These are phyloP conservation scores for Daboia siamensis DNA, from an alignment of 2,113 vertebrate species.

Conservation along the genomic window DNA sequence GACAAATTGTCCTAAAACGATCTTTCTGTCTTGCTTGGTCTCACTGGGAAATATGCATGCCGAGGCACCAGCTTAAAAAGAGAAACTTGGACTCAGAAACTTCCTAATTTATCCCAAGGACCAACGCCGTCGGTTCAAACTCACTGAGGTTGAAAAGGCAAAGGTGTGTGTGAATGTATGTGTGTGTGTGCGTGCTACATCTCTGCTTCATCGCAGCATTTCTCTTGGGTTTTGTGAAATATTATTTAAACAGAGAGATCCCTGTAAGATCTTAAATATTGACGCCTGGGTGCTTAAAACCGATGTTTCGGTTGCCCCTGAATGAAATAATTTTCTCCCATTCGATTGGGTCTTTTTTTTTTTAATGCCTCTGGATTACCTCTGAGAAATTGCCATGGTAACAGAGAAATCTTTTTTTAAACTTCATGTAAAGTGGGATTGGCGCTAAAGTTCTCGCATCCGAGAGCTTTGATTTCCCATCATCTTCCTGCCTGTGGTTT, in stretches of 20 bases:
- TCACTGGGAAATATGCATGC: too few relatives aligned
- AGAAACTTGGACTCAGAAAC: background rate
- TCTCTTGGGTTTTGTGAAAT: background rate
- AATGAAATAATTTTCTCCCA: conserved; percentile 9
- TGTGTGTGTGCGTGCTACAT: background rate
- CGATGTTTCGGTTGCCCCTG: conserved; percentile 13
- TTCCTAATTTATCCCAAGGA: background rate
- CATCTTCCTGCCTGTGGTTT: background rate
- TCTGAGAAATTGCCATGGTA: conserved; percentile 44
- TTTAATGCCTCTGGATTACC: conserved; percentile 5
- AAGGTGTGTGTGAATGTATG: conserved; percentile 10
- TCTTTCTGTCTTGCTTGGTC: too few relatives aligned
- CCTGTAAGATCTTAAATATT: background rate
- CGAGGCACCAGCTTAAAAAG: background rate
- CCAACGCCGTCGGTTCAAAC: background rate
- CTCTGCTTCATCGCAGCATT: background rate
- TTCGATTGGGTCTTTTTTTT: conserved; percentile 17
- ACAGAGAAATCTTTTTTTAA: conserved; percentile 6
- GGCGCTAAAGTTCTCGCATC: conserved; percentile 33
- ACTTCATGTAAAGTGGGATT: conserved; percentile 16
- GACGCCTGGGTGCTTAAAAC: conserved; percentile 37
- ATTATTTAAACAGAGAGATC: background rate
- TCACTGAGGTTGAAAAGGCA: conserved; percentile 19
- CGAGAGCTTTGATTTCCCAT: conserved; percentile 21
- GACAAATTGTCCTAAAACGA: too few relatives aligned